Conservation (phyloP, 2,797 vertebrate genomes). For the Brachymystax lenok region DNA sequence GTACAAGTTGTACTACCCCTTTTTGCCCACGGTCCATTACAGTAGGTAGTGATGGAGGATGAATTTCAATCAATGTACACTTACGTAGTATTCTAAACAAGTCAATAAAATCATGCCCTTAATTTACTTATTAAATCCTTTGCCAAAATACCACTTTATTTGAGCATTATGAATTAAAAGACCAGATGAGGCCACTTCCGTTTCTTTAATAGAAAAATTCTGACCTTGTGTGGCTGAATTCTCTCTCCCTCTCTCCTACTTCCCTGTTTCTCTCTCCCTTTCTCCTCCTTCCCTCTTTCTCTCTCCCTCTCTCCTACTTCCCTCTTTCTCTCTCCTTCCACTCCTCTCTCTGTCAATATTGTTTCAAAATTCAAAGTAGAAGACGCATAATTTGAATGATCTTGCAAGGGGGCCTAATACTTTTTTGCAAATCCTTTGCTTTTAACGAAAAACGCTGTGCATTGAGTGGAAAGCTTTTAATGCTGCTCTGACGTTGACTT, state of each 20-base stretch:
- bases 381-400: constrained; percentile 26
- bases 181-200: too few species aligned
- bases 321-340: too few species aligned
- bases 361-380: constrained; percentile 12
- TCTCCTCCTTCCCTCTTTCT: not conserved
- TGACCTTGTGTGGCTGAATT: not conserved
- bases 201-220: not conserved
- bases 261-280: not conserved
- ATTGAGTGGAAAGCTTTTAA: constrained; percentile 21
- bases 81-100: not conserved
- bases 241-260: not conserved
- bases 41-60: not conserved
- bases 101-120: not conserved
- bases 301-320: too few species aligned
- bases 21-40: not conserved
- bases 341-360: not conserved
- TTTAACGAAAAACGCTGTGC: constrained; percentile 21
- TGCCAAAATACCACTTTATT: not conserved
- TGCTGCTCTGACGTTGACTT: constrained; percentile 22
- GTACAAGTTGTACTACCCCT: not conserved
- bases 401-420: constrained; percentile 21
- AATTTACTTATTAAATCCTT: not conserved
- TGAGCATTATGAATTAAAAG: not conserved
- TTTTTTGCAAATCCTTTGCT: constrained; percentile 32
- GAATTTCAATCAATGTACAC: not conserved